Evolutionary conservation across 2,113 vertebrate genomes (phyloP), one percentile per base, ranked within the genome.

Genomic region (Atractosteus spatula): DNA sequence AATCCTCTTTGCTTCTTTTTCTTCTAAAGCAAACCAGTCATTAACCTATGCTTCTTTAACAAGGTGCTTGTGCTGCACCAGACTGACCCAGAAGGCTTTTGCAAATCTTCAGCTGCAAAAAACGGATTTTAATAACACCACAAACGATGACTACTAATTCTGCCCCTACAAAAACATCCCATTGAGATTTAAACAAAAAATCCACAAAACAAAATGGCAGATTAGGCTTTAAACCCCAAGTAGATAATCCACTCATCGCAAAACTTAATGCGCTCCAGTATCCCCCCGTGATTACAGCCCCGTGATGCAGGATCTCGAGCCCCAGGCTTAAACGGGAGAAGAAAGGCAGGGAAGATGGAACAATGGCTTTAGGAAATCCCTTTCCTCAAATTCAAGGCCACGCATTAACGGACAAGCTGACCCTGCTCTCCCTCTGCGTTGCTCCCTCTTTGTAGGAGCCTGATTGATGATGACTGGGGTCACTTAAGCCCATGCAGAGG

Each of bases 161-260:
- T 56, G 8, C 14, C 14, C 55, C n/a, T n/a, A 62, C 11, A 69
- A 4, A 83, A 83, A 78, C 82, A 75, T 82, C 79, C 77, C 69
- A 74, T 80, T 87, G 83, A 80, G 84, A 84, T 90, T 87, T 83
- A 75, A 51, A 51, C 29, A 29, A 29, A 29, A 29, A 29, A 85
- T 89, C 84, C 78, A 78, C 80, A 83, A 78, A 87, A 71, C 77
- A 80, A 85, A 84, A 87, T 88, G 81, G 76, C 78, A 89, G 85
- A 90, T 88, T 85, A 88, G 81, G 78, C 71, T 74, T 80, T 84
- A 88, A 85, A 85, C 85, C 63, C 7, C 64, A 84, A 89, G 81
- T 80, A 88, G 87, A 88, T 88, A 85, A 91, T 88, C 85, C 80
- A 88, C 87, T 92, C 87, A 88, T 90, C 90, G 85, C 85, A 76